A percentile compares a stretch with the other conserved stretches of the same genome.
These are phyloP conservation scores for Noctua pronuba DNA, from an alignment of 2,888 invertebrate species.

Conservation along the genomic window DNA sequence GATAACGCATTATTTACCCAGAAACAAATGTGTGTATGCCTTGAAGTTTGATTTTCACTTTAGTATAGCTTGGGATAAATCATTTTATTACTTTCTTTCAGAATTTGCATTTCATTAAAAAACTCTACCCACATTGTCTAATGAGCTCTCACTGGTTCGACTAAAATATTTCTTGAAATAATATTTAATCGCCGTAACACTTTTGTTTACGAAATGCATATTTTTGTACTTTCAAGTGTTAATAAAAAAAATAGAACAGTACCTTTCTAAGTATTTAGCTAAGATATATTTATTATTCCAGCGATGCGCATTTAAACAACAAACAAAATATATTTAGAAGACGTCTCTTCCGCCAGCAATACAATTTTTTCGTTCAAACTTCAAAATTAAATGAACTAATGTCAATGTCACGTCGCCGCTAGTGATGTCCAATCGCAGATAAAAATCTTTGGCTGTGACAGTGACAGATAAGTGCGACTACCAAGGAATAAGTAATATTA, in stretches of 20 bases:
- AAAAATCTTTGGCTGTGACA: too few relatives aligned
- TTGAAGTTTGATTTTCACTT: constrained; percentile 15
- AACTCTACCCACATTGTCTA: not conserved
- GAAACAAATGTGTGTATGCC: not conserved
- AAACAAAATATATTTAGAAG: constrained; percentile 11
- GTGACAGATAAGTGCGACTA: too few relatives aligned
- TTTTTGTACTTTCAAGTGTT: not conserved
- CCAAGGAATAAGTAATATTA: too few relatives aligned
- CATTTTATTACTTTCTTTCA: not conserved
- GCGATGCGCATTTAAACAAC: constrained; percentile 6
- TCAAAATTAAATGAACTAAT: constrained; percentile 10
- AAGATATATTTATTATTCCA: constrained; percentile 5
- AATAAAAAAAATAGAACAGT: not conserved
- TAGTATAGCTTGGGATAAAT: not conserved
- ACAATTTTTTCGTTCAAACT: constrained; percentile 11
- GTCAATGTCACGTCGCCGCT: constrained; percentile 1
- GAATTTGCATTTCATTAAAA: not conserved
- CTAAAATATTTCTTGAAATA: constrained; percentile 5
- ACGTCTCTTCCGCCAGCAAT: constrained; percentile 6
- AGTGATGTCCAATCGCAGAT: constrained; percentile 19
- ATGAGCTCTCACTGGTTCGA: not conserved
- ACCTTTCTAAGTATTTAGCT: constrained; percentile 27
- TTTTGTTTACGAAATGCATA: constrained; percentile 7
- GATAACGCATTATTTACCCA: not conserved
- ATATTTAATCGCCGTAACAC: constrained; percentile 2